phyloP scores from a whole-genome alignment of 2,113 vertebrate species.

The Lamprotornis superbus region DNA sequence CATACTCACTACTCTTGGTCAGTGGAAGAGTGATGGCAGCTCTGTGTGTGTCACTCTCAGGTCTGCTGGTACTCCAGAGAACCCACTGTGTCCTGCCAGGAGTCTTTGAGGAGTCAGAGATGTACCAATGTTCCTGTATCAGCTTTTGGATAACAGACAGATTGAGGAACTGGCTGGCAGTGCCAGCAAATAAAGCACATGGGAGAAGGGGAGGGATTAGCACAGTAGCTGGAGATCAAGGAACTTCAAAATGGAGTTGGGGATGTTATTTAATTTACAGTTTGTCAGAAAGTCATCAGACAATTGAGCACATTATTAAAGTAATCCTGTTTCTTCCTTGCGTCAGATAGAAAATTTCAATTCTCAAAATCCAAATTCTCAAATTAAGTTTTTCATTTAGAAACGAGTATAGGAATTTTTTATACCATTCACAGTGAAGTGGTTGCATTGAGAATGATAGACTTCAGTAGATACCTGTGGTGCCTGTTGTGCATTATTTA shows the following conservation, averaged over 20 bases:
- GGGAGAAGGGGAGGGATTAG: not conserved
- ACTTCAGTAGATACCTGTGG: not conserved
- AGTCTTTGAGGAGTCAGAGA: slow-evolving; percentile 13
- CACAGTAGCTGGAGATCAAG: not conserved
- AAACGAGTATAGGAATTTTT: not conserved
- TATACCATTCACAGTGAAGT: not conserved
- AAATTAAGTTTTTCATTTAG: not conserved
- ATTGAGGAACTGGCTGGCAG: not conserved
- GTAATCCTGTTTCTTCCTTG: not conserved
- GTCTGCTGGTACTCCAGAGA: not conserved
- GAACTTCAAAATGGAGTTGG: not conserved
- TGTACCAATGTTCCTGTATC: not conserved
- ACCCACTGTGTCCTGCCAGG: not conserved
- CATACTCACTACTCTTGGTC: not conserved
- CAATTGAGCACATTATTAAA: not conserved
- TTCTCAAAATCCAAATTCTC: not conserved
- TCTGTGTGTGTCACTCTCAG: not conserved
- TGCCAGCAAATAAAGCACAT: not conserved
- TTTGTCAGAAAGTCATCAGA: not conserved
- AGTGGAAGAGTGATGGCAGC: not conserved
- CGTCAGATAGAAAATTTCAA: not conserved
- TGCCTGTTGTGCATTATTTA: not conserved
- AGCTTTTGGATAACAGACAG: not conserved
- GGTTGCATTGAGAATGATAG: not conserved
- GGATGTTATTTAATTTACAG: not conserved